A percentile compares a stretch with the other conserved stretches of the same genome.
phyloP scores from a whole-genome alignment of 1,140 invertebrate genomes.

The Dendroctonus valens region DNA sequence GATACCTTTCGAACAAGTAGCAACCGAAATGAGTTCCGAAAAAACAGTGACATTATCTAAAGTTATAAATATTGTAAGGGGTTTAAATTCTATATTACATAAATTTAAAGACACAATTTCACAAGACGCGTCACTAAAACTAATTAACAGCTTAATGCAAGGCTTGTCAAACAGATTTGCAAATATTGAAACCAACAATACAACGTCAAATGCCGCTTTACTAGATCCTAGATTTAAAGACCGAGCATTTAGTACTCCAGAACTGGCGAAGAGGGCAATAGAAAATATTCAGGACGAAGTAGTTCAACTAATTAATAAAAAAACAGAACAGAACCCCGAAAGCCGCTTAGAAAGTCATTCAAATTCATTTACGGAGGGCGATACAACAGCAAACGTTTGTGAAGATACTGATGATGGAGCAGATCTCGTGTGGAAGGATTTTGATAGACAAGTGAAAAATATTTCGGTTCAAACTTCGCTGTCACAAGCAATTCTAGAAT shows the following conservation, averaged over 20 bases:
- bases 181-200: constrained; percentile 5
- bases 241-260: constrained; percentile 7
- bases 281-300: constrained; percentile 10
- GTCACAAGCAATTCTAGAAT: constrained; percentile 12
- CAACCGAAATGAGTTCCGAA: constrained; percentile 41
- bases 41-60: constrained; percentile 39
- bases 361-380: neutral
- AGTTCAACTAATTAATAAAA: constrained; percentile 5
- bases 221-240: constrained; percentile 15
- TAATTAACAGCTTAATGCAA: neutral
- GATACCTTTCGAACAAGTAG: constrained; percentile 43
- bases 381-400: neutral
- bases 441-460: constrained; percentile 14
- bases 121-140: neutral
- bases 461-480: neutral
- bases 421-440: constrained; percentile 18
- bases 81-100: constrained; percentile 1
- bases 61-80: constrained; percentile 26
- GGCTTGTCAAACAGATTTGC: neutral
- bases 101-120: constrained; percentile 4
- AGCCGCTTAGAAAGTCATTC: neutral
- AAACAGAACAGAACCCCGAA: neutral
- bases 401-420: neutral
- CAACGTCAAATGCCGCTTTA: constrained; percentile 7
- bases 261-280: neutral